Conservation (phyloP, 1,140 invertebrate species). For the Scaptomyza montana region DNA sequence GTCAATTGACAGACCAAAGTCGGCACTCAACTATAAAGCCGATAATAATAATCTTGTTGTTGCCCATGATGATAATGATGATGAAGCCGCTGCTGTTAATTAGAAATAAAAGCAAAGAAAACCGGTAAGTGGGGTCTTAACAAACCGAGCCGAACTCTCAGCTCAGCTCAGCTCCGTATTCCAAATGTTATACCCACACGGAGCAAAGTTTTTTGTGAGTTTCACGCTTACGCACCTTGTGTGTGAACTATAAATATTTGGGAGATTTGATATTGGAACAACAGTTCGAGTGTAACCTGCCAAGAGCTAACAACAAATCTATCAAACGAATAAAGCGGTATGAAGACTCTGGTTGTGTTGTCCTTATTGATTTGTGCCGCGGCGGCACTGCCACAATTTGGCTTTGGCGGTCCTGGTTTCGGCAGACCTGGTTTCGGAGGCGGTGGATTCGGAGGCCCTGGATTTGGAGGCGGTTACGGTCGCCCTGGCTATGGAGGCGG, state of each 20-base stretch:
- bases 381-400: constrained; percentile 53
- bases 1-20: constrained; percentile 30
- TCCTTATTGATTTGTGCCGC: constrained; percentile 48
- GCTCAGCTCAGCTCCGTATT: background rate
- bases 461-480: constrained; percentile 33
- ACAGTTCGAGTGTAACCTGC: constrained; percentile 55
- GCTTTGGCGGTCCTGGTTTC: constrained; percentile 24
- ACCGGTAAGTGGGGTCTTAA: constrained; percentile 53
- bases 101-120: constrained; percentile 59
- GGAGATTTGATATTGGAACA: constrained; percentile 14
- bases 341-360: constrained; percentile 68
- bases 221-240: constrained; percentile 17
- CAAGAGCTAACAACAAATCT: constrained; percentile 23
- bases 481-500: constrained; percentile 7
- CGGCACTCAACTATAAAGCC: constrained; percentile 22
- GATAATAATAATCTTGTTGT: constrained; percentile 20
- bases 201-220: background rate
- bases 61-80: constrained; percentile 17
- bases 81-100: constrained; percentile 49
- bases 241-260: constrained; percentile 31
- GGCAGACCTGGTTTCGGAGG: constrained; percentile 28
- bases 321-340: constrained; percentile 20
- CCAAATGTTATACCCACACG: constrained; percentile 42
- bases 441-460: constrained; percentile 20
- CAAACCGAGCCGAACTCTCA: constrained; percentile 11